A percentile compares a stretch with the other conserved stretches of the same genome.
phyloP scores from a whole-genome alignment of 2,797 vertebrate genomes.

The Xenopus petersii region DNA sequence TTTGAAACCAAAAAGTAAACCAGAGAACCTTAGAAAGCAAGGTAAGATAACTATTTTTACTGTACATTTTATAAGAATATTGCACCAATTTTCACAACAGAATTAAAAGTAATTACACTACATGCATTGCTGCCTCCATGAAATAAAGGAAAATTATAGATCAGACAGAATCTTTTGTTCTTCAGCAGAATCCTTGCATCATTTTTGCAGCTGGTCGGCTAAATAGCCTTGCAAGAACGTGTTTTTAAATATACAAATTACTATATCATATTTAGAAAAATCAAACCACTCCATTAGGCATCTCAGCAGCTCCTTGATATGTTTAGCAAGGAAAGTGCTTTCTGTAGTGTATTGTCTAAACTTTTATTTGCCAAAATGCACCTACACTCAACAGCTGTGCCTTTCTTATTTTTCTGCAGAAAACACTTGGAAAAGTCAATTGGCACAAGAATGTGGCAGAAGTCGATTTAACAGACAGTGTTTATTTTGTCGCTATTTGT shows the following conservation, averaged over 20 bases:
- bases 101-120: constrained; percentile 21
- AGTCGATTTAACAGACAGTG: constrained; percentile 84
- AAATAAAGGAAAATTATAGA: constrained; percentile 23
- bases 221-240: constrained; percentile 16
- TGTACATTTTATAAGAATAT: not conserved
- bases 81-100: constrained; percentile 12
- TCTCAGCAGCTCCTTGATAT: constrained; percentile 23
- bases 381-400: constrained; percentile 68
- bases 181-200: constrained; percentile 14
- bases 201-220: constrained; percentile 38
- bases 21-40: no score
- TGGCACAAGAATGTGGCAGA: constrained; percentile 63
- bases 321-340: constrained; percentile 43
- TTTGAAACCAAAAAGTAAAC: no score
- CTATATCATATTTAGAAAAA: constrained; percentile 25
- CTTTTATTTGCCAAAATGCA: constrained; percentile 57
- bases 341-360: constrained; percentile 51
- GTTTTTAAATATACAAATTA: constrained; percentile 32
- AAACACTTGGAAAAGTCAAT: constrained; percentile 63
- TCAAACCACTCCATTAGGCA: constrained; percentile 25
- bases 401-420: constrained; percentile 65
- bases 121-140: constrained; percentile 27
- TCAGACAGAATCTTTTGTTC: constrained; percentile 30
- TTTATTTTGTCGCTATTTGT: constrained; percentile 83
- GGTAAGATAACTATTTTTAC: not conserved